Percentiles rank a stretch among this genome's conserved stretches.
These are phyloP conservation scores for Macropodus opercularis DNA, from an alignment of 2,797 vertebrate species.

Conservation along the genomic window DNA sequence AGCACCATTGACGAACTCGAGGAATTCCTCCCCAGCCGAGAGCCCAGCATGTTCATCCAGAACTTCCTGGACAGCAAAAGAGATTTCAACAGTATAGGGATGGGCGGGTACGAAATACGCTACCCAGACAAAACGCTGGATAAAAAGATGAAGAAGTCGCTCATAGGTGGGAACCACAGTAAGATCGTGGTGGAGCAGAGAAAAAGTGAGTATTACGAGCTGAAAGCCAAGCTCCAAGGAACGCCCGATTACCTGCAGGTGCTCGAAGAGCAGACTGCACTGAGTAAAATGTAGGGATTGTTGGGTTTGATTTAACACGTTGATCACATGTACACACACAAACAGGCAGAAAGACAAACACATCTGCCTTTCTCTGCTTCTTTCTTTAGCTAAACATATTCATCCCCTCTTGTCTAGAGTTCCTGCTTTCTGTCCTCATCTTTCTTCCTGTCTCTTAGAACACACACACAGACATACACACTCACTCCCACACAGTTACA, in stretches of 20 bases:
- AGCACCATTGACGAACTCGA: constrained; percentile 99
- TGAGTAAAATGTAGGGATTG: constrained; percentile 94
- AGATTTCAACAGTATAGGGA: constrained; percentile 98
- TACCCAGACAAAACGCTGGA: constrained; percentile 96
- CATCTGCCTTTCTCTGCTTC: constrained; percentile 48
- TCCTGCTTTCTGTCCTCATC: constrained; percentile 35
- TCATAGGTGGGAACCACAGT: constrained; percentile 97
- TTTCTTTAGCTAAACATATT: constrained; percentile 24
- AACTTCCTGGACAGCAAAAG: constrained; percentile 96
- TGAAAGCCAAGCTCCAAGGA: constrained; percentile 98
- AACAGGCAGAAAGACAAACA: constrained; percentile 54
- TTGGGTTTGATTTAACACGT: constrained; percentile 60
- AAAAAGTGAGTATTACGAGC: constrained; percentile 98
- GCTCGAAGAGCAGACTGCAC: constrained; percentile 98
- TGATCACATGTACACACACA: constrained; percentile 50
- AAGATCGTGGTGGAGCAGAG: constrained; percentile 98
- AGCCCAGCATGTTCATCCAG: constrained; percentile 96
- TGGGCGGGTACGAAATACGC: constrained; percentile 97
- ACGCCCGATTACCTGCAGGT: constrained; percentile 99
- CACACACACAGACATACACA: constrained; percentile 48
- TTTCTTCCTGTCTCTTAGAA: constrained; percentile 27
- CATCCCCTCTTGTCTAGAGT: constrained; percentile 18
- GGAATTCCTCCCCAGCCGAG: constrained; percentile 93
- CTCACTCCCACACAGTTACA: constrained; percentile 75
- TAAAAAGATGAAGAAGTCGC: constrained; percentile 92